phyloP scores from a whole-genome alignment of 2,113 vertebrate genomes.

The Uria lomvia region DNA sequence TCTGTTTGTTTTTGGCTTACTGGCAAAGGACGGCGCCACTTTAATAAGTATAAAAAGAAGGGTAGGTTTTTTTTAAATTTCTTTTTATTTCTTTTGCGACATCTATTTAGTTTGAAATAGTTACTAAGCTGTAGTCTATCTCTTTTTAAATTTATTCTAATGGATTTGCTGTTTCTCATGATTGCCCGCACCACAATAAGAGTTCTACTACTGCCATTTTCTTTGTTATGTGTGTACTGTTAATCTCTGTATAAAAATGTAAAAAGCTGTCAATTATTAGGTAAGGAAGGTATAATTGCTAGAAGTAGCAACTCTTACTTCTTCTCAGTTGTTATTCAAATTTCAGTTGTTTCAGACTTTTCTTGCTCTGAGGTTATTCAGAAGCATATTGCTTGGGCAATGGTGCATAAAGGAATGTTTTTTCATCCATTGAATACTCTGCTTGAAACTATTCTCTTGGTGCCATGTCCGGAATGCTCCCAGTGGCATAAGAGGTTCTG shows the following conservation, averaged over 20 bases:
- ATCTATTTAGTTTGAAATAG: constrained; percentile 23
- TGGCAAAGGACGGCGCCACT: constrained; percentile 70
- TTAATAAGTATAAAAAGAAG: constrained; percentile 73
- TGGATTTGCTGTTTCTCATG: neutral
- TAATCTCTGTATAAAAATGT: neutral
- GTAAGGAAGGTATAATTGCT: constrained; percentile 43
- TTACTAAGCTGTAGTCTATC: constrained; percentile 16
- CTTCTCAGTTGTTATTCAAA: constrained; percentile 9
- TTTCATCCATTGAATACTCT: neutral
- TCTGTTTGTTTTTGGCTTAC: constrained; percentile 64
- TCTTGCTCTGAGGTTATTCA: neutral
- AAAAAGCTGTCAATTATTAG: constrained; percentile 2
- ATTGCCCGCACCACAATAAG: neutral
- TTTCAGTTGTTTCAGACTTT: neutral
- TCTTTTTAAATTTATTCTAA: constrained; percentile 12
- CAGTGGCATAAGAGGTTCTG: neutral
- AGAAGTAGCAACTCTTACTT: constrained; percentile 27
- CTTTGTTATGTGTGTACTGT: constrained; percentile 12
- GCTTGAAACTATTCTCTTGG: neutral
- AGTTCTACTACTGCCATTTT: neutral
- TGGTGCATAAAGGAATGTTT: neutral
- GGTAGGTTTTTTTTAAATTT: constrained; percentile 53
- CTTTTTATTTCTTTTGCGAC: constrained; percentile 53
- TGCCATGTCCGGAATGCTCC: neutral
- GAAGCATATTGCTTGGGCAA: neutral